A percentile compares a stretch with the other conserved stretches of the same genome.
Conservation (phyloP, 2,888 invertebrate genomes). For the Elegia similella region DNA sequence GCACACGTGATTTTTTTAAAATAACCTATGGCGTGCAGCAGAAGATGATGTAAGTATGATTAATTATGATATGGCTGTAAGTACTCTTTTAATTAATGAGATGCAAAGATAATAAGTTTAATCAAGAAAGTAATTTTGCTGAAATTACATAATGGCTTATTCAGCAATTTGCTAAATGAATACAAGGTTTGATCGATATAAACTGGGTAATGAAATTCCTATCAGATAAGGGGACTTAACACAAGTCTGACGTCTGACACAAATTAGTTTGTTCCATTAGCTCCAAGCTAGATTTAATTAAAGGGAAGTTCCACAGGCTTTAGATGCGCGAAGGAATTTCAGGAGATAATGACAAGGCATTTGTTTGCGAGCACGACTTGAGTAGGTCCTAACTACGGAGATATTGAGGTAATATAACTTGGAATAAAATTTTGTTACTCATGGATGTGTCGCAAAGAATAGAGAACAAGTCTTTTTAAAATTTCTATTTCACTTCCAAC, state of each 20-base stretch:
- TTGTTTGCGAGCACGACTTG: too few species aligned
- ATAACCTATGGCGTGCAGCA: too few species aligned
- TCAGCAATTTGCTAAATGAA: background rate
- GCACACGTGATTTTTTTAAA: too few species aligned
- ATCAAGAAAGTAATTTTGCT: background rate
- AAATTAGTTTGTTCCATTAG: conserved; percentile 18
- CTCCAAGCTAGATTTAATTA: background rate
- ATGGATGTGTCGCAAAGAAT: too few species aligned
- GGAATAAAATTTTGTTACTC: too few species aligned
- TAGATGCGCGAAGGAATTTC: background rate
- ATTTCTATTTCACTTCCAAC: too few species aligned
- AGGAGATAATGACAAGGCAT: background rate
- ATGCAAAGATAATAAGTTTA: background rate
- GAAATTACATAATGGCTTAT: background rate
- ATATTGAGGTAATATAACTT: too few species aligned
- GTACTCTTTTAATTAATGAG: background rate
- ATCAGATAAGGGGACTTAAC: background rate
- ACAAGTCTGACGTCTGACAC: background rate
- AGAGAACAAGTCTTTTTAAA: too few species aligned
- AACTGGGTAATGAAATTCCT: conserved; percentile 19
- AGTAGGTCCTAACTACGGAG: too few species aligned
- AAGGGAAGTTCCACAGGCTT: background rate
- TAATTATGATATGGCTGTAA: too few species aligned
- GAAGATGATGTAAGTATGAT: too few species aligned
- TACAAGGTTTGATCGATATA: conserved; percentile 2